Evolutionary conservation across 2,113 vertebrate genomes (phyloP).

Genomic region (Tragelaphus buxtoni): DNA sequence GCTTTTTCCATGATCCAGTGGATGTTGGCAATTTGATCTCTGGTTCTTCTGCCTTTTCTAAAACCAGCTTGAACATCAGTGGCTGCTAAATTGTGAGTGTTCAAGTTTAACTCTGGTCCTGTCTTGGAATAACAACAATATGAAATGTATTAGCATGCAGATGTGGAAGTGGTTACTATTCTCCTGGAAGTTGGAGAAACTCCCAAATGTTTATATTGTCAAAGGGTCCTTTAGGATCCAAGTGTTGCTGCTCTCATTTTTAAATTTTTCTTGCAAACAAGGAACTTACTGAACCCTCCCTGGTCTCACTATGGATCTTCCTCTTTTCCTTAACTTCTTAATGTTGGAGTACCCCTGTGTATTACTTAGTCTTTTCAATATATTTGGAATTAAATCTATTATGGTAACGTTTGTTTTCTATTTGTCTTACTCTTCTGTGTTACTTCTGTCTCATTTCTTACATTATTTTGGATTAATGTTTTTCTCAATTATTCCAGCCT

Average conservation of each 20-base stretch:
- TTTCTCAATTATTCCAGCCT: neutral
- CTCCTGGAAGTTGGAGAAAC: conserved; percentile 68
- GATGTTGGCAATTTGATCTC: too few species aligned
- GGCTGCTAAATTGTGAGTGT: neutral
- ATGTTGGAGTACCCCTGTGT: neutral
- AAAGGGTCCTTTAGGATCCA: conserved; percentile 88
- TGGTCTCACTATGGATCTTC: neutral
- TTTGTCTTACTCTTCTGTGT: neutral
- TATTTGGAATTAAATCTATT: neutral
- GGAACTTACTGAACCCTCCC: neutral
- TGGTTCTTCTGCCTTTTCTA: too few species aligned
- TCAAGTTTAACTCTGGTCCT: neutral
- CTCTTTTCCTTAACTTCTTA: neutral
- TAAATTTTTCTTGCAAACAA: conserved; percentile 84
- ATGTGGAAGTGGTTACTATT: neutral
- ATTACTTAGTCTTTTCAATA: neutral
- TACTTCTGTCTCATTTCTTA: neutral
- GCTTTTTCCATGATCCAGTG: too few species aligned
- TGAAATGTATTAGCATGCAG: neutral
- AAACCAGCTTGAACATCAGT: too few species aligned
- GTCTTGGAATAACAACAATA: neutral
- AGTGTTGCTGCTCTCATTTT: conserved; percentile 90
- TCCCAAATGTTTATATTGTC: conserved; percentile 91
- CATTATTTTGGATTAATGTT: neutral
- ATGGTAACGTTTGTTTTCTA: neutral